Percentiles rank a stretch among this genome's conserved stretches.
Evolutionary conservation across 2,888 invertebrate genomes (phyloP).

Genomic region (Catocala fraxini): DNA sequence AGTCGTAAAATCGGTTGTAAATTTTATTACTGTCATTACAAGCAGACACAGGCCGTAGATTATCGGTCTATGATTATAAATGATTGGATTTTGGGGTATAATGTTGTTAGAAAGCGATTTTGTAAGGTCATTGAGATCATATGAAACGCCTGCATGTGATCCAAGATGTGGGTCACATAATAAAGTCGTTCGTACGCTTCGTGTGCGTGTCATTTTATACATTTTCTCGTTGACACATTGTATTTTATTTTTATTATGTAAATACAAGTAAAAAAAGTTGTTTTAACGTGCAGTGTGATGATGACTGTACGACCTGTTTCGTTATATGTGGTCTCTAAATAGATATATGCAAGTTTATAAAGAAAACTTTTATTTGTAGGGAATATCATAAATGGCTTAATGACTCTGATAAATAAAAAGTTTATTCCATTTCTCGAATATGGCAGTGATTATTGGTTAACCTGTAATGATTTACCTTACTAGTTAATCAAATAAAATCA

Average conservation of each 20-base stretch:
- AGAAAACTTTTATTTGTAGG: no score
- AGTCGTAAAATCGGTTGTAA: constrained; percentile 58
- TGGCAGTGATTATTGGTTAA: no score
- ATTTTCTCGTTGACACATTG: not conserved
- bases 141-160: constrained; percentile 3
- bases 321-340: no score
- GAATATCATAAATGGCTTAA: no score
- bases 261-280: no score
- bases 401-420: no score
- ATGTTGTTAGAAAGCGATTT: constrained; percentile 22
- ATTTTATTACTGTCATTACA: constrained; percentile 58
- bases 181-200: not conserved
- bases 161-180: constrained; percentile 4
- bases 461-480: no score
- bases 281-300: no score
- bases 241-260: not conserved
- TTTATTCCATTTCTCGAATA: no score
- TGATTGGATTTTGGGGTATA: constrained; percentile 32
- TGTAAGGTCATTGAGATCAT: constrained; percentile 12
- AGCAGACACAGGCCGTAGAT: constrained; percentile 38
- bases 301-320: no score
- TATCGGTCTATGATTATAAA: constrained; percentile 46
- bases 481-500: no score
- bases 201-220: not conserved
- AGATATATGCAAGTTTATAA: no score